Conservation (phyloP, 2,797 vertebrate species). For the Streptopelia turtur region DNA sequence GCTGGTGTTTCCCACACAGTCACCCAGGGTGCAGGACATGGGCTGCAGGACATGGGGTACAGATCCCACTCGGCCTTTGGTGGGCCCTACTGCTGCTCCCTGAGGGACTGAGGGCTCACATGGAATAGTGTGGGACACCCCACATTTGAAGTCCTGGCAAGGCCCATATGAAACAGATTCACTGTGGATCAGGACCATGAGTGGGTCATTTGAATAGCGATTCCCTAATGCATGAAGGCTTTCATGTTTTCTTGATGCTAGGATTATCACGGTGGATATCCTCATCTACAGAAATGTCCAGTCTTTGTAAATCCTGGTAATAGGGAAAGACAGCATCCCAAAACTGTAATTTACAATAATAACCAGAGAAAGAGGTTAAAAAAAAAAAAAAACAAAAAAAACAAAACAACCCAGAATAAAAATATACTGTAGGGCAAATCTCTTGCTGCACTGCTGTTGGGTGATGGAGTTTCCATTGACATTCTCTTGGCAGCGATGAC, state of each 20-base stretch:
- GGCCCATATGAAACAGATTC: background rate
- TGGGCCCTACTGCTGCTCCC: background rate
- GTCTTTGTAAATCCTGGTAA: background rate
- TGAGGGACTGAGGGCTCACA: fast-evolving
- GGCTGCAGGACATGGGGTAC: background rate
- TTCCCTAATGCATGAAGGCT: background rate
- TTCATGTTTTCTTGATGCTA: background rate
- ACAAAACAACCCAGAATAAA: background rate
- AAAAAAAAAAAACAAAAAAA: background rate
- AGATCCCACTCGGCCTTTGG: fast-evolving
- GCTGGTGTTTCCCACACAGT: background rate
- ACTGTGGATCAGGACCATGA: background rate
- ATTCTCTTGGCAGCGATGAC: background rate
- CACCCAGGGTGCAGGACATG: fast-evolving
- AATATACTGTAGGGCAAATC: background rate
- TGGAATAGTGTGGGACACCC: background rate
- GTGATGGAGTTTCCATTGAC: background rate
- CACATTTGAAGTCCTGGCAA: background rate
- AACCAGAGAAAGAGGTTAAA: background rate
- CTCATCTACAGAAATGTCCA: background rate
- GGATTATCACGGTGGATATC: background rate
- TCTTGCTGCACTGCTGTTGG: fast-evolving
- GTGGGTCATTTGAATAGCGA: fast-evolving
- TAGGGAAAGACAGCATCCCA: background rate
- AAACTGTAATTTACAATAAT: background rate